phyloP scores from a whole-genome alignment of 2,888 invertebrate genomes.

The Synanthedon myopaeformis region DNA sequence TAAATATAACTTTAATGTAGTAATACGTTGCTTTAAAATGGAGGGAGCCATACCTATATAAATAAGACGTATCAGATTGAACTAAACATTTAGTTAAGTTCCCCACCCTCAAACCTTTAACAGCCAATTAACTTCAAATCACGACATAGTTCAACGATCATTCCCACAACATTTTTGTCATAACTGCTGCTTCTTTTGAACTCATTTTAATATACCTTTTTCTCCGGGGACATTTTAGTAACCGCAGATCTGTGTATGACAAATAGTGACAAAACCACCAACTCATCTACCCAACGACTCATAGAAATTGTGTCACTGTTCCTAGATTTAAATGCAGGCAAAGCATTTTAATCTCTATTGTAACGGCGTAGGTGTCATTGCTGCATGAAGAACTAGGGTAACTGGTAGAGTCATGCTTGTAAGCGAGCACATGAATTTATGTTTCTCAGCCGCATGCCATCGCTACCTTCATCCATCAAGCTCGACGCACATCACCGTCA shows the following conservation, averaged over 20 bases:
- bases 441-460: constrained; percentile 49
- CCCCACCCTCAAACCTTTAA: constrained; percentile 13
- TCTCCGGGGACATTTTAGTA: constrained; percentile 27
- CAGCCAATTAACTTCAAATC: constrained; percentile 22
- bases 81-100: too few species aligned
- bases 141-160: constrained; percentile 35
- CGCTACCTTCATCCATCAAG: constrained; percentile 64
- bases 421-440: constrained; percentile 40
- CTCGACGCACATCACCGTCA: constrained; percentile 62
- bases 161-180: constrained; percentile 60
- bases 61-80: too few species aligned
- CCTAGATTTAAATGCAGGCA: neutral
- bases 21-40: too few species aligned
- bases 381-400: neutral
- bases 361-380: neutral
- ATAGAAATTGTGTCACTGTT: too few species aligned
- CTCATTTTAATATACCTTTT: constrained; percentile 18
- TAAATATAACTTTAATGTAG: too few species aligned
- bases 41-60: too few species aligned
- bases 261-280: constrained; percentile 68
- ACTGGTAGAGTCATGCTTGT: constrained; percentile 25
- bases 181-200: constrained; percentile 49
- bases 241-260: constrained; percentile 63
- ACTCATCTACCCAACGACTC: constrained; percentile 36
- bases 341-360: neutral